These are phyloP conservation scores for Masticophis lateralis DNA, from an alignment of 2,797 vertebrate species.

Conservation along the genomic window DNA sequence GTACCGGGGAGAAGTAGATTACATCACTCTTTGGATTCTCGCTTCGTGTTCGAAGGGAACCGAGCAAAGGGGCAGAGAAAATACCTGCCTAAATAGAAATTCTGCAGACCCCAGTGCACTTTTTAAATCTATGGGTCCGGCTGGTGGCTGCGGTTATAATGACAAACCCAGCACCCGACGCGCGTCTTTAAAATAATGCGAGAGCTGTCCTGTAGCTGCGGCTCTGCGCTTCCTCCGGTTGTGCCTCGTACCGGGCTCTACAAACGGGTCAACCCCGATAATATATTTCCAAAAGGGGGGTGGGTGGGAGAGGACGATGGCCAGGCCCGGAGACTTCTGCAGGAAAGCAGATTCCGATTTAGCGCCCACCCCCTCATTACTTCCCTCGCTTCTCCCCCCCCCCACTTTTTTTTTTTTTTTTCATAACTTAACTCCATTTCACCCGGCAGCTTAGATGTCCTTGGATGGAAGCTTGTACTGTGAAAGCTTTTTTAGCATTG, in stretches of 20 bases:
- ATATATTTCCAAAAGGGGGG: not conserved
- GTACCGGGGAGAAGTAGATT: no score
- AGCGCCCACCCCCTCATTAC: slow-evolving; percentile 51
- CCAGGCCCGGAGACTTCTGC: slow-evolving; percentile 51
- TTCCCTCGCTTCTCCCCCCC: slow-evolving; percentile 64
- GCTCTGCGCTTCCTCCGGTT: not conserved
- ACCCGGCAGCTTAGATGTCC: slow-evolving; percentile 76
- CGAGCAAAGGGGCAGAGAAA: not conserved
- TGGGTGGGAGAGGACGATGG: not conserved
- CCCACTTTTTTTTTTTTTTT: slow-evolving; percentile 57
- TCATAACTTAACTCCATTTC: slow-evolving; percentile 75
- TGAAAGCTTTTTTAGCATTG: slow-evolving; percentile 85
- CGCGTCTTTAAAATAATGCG: not conserved
- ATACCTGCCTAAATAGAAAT: not conserved
- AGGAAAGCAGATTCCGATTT: slow-evolving; percentile 62
- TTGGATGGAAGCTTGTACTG: slow-evolving; percentile 81
- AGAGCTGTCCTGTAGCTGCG: not conserved
- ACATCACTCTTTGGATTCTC: not conserved
- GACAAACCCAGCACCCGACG: not conserved
- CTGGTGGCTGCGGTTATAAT: not conserved
- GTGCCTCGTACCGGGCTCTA: not conserved
- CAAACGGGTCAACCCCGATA: no score
- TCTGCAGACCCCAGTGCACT: not conserved
- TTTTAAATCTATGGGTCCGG: not conserved
- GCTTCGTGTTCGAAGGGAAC: not conserved